phyloP scores from a whole-genome alignment of 2,797 vertebrate species.

The Sphaeramia orbicularis region DNA sequence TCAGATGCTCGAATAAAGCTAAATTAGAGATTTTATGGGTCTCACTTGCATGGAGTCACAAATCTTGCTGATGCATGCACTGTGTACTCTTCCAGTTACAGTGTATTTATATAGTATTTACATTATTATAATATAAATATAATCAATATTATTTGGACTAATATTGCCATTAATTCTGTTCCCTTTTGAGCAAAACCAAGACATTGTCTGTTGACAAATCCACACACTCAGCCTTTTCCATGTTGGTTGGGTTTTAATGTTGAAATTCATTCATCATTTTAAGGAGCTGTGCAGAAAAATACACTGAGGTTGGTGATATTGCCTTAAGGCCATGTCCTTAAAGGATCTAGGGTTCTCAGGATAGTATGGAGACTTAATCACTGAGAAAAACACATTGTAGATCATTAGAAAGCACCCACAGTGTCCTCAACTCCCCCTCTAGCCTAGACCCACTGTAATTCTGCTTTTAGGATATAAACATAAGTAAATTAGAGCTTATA shows the following conservation, averaged over 20 bases:
- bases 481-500: neutral
- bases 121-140: neutral
- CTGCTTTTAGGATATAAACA: conserved; percentile 1
- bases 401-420: neutral
- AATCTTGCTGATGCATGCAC: neutral
- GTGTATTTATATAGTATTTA: neutral
- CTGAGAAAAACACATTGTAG: neutral
- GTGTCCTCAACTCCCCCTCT: conserved; percentile 10
- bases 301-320: conserved; percentile 50
- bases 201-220: conserved; percentile 2
- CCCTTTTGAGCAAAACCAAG: neutral
- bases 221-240: neutral
- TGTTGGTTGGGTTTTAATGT: conserved; percentile 20
- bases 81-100: neutral
- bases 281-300: conserved; percentile 45
- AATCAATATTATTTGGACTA: neutral
- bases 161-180: neutral
- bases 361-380: conserved; percentile 40
- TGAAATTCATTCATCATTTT: conserved; percentile 41
- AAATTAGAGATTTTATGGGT: neutral
- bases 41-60: neutral
- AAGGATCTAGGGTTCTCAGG: conserved; percentile 52
- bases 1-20: neutral
- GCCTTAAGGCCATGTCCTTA: conserved; percentile 55
- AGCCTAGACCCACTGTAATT: conserved; percentile 8